Evolutionary conservation across 2,888 invertebrate species (phyloP), one percentile per base, ranked within the genome.

Genomic region (Psococerastis gibbosa): DNA sequence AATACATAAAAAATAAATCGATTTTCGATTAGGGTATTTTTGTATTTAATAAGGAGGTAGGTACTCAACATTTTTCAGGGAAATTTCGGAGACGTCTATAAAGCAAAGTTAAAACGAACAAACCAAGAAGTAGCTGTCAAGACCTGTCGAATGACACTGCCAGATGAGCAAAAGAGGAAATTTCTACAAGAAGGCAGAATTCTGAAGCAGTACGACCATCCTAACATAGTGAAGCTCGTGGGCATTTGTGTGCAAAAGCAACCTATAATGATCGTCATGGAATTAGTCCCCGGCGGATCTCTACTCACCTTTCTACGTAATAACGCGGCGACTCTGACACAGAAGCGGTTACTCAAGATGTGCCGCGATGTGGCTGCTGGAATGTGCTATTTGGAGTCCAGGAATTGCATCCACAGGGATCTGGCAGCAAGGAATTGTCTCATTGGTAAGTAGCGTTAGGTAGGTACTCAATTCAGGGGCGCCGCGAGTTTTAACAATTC

Each of bases 241-340:
- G 97, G 97, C 22, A 94, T 97, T 53, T 95, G 94, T 54, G 94
- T 94, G 49, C 94, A 94, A 62, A 88, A 92, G 57, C 92, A 94
- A 55, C 97, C 97, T 0, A 92, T 97, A 46, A 94, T 95, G 92
- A 94, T 97, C 55, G 92, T 97, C 23, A 95, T 97, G 95, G 97
- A 97, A 66, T 71, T 91, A 48, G 94, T 94, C 35, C 77, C 82
- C 52, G 91, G 92, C 53, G 94, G 94, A 35, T 91, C 94, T 2
- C 67, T 95, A 45, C 66, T 94, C 41, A 84, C 83, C 50, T 91
- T 83, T 64, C 69, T 95, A 44, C 71, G 91, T 44, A 84, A 83
- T 55, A 78, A 84, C 54, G 71, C 83, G 8, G 61, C 73, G 13
- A 63, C 62, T 4, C 66, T 89, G 42, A 68, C 71, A 32, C 60